These are phyloP conservation scores for Trochalopteron elliotii DNA, from an alignment of 2,113 vertebrate species.

Conservation along the genomic window DNA sequence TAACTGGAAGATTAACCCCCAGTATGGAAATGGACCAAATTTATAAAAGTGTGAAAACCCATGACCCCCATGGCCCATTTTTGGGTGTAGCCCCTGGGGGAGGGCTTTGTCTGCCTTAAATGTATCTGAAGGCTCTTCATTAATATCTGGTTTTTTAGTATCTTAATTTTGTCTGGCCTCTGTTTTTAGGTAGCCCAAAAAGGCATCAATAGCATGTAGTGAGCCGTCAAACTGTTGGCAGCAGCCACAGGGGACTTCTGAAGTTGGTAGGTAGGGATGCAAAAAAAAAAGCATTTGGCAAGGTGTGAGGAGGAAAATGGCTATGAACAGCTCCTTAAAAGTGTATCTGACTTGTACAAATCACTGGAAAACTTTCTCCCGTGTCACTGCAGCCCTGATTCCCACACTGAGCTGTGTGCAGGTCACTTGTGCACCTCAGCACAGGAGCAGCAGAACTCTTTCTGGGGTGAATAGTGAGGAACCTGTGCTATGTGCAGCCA, in stretches of 20 bases:
- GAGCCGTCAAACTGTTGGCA: not conserved
- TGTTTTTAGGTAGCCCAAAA: not conserved
- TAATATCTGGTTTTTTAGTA: not conserved
- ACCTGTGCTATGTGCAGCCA: not conserved
- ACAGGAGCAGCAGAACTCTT: too few species aligned
- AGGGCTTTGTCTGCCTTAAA: not conserved
- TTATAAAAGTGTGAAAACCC: not conserved
- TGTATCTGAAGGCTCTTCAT: not conserved
- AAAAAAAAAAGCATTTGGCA: not conserved
- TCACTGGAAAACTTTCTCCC: not conserved
- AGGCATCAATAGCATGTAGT: rapidly evolving
- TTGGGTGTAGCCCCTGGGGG: not conserved
- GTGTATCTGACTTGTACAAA: not conserved
- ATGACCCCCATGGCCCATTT: rapidly evolving
- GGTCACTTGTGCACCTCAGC: not conserved
- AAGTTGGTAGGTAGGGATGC: not conserved
- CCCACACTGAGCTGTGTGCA: too few species aligned
- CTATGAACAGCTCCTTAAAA: not conserved
- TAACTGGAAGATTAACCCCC: not conserved
- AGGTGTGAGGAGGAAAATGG: not conserved
- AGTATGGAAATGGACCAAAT: not conserved
- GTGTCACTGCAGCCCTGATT: not conserved
- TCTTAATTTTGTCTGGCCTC: not conserved
- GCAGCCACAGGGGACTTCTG: not conserved
- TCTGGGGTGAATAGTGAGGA: not conserved